Evolutionary conservation across 2,113 vertebrate genomes (phyloP).

Genomic region (Grantiella picta): DNA sequence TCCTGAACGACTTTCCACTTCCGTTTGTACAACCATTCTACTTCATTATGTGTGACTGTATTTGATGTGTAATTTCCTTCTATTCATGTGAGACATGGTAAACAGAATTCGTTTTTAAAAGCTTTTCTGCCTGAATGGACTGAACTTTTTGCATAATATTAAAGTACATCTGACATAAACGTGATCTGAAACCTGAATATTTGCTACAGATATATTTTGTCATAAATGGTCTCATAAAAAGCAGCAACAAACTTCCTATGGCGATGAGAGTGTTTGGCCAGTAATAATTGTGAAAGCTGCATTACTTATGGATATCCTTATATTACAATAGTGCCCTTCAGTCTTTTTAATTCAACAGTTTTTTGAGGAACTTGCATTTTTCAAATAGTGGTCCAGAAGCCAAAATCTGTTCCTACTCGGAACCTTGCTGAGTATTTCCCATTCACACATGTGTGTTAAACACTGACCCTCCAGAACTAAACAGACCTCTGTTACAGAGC

Average conservation of each 20-base stretch:
- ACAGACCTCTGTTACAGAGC: not conserved
- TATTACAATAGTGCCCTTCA: not conserved
- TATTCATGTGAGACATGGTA: not conserved
- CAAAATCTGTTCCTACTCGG: not conserved
- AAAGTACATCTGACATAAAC: not conserved
- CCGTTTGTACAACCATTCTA: not conserved
- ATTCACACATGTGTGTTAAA: not conserved
- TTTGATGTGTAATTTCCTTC: constrained; percentile 42
- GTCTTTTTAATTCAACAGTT: not conserved
- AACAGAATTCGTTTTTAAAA: not conserved
- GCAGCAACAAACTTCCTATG: not conserved
- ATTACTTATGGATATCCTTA: not conserved
- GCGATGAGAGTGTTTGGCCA: not conserved
- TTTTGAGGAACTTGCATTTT: not conserved
- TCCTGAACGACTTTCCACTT: not conserved
- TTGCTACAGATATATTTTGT: not conserved
- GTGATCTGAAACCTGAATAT: not conserved
- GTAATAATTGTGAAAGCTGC: not conserved
- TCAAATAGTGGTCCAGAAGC: not conserved
- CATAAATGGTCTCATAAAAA: not conserved
- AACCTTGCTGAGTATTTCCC: not conserved
- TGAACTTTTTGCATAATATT: not conserved
- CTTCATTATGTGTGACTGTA: constrained; percentile 10
- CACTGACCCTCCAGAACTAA: not conserved
- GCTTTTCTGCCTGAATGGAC: not conserved